Base-by-base conservation (phyloP, 2,797 vertebrate genomes). In the Cirrhinus molitorella region DNA sequence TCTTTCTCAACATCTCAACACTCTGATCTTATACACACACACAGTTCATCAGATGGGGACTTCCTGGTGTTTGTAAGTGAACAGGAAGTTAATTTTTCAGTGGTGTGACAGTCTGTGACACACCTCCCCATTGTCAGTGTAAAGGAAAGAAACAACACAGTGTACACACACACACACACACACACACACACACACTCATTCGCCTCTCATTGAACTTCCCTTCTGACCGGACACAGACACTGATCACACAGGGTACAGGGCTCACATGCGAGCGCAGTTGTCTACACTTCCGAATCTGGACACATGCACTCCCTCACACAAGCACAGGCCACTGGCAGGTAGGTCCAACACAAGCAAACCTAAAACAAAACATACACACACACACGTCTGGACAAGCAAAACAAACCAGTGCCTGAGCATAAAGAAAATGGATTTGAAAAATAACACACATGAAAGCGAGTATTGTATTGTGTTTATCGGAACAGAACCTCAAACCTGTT, bases 71-170 rank as follows among this genome's bases (percentile, higher is more conserved):
- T 91, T 90, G 89, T 90, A 86, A 90, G 78, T 84, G 72, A 89
- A 90, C 91, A 92, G 91, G 91, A 92, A 91, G 90, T 89, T 87
- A 23, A 91, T 92, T 91, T 88, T 89, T 92, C 90, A 91, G 76
- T 63, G 40, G 78, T 59, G 80, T 91, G 91, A 91, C 90, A 90
- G 86, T 85, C 77, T 78, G 86, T 88, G 89, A 85, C 85, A 89
- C 84, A 85, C 88, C 85, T 86, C 86, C 85, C 89, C 85, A 91
- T 90, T 91, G 91, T 91, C 89, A 89, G 87, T 43, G 40, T 83
- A 78, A 72, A 82, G 80, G 83, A 66, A 68, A 88, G 79, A 87
- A 81, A 83, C 84, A 72, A 83, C 84, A 57, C 63, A 68, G 83
- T 83, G 80, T 72, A 51, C 78, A 59, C 59, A 47, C 49, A 53